phyloP scores from a whole-genome alignment of 2,113 vertebrate genomes.

The Aegithalos caudatus region DNA sequence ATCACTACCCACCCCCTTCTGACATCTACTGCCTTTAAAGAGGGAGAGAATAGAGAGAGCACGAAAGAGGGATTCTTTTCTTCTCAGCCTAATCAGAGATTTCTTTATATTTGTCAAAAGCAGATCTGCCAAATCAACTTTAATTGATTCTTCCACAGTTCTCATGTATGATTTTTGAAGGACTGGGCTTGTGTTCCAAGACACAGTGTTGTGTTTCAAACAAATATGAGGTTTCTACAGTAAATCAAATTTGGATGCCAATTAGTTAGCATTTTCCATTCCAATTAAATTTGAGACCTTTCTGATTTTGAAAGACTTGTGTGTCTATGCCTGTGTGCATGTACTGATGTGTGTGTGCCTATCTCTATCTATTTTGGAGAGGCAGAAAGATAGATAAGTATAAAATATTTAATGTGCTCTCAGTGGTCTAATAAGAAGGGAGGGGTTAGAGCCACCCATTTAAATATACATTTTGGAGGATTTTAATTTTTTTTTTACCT shows the following conservation, averaged over 20 bases:
- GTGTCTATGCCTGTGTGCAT: not conserved
- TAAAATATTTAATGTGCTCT: conserved; percentile 63
- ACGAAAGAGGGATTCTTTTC: conserved; percentile 58
- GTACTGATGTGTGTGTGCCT: not conserved
- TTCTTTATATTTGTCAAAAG: conserved; percentile 80
- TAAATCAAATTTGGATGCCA: conserved; percentile 81
- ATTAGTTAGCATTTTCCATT: conserved; percentile 82
- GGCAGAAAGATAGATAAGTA: not conserved
- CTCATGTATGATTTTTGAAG: conserved; percentile 76
- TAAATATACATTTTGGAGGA: conserved; percentile 3
- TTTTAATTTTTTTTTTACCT: not conserved
- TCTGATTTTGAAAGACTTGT: conserved; percentile 75
- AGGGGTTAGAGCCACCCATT: conserved; percentile 33
- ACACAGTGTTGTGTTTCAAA: conserved; percentile 78
- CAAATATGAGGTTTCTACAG: conserved; percentile 80
- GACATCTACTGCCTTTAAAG: conserved; percentile 94
- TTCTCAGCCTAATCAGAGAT: conserved; percentile 74
- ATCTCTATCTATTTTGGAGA: conserved; percentile 37
- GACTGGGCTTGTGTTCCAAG: conserved; percentile 76
- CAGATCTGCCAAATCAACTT: conserved; percentile 84
- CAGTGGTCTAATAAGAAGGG: conserved; percentile 67
- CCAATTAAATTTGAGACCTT: conserved; percentile 82
- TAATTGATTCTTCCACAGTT: conserved; percentile 82
- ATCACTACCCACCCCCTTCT: conserved; percentile 89
- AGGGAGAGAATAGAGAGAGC: conserved; percentile 70